phyloP scores from a whole-genome alignment of 2,888 invertebrate genomes.

The Axea sp. region DNA sequence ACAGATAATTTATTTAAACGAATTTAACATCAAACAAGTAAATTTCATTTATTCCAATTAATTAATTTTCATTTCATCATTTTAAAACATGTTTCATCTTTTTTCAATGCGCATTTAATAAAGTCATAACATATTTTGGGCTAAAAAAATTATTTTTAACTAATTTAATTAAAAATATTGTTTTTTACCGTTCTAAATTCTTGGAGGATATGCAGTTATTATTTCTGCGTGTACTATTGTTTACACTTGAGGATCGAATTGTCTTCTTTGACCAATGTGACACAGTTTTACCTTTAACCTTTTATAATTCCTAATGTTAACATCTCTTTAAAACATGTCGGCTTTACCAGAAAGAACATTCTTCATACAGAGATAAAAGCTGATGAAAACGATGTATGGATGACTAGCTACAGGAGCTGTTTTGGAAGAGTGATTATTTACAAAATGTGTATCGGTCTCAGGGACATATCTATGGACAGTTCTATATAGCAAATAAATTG shows the following conservation, averaged over 20 bases:
- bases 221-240: conserved; percentile 92
- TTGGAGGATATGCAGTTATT: conserved; percentile 78
- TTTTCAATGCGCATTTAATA: too few relatives aligned
- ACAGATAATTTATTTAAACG: too few relatives aligned
- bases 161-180: too few relatives aligned
- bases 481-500: conserved; percentile 90
- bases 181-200: conserved; percentile 70
- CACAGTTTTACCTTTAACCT: conserved; percentile 85
- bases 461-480: conserved; percentile 82
- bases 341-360: conserved; percentile 85
- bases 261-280: conserved; percentile 88
- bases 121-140: too few relatives aligned
- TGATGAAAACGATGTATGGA: conserved; percentile 88
- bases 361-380: conserved; percentile 83
- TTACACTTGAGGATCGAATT: conserved; percentile 86
- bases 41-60: too few relatives aligned
- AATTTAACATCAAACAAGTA: too few relatives aligned
- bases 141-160: too few relatives aligned
- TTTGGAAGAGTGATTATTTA: conserved; percentile 90
- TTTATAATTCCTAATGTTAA: conserved; percentile 93
- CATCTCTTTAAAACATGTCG: conserved; percentile 89
- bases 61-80: too few relatives aligned
- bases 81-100: too few relatives aligned
- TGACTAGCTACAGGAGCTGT: conserved; percentile 87
- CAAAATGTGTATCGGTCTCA: conserved; percentile 84